Percentiles rank a stretch among this genome's conserved stretches.
Evolutionary conservation across 92 coral and sea anemone species (phyloP).

Genomic region (Muricea muricata): DNA sequence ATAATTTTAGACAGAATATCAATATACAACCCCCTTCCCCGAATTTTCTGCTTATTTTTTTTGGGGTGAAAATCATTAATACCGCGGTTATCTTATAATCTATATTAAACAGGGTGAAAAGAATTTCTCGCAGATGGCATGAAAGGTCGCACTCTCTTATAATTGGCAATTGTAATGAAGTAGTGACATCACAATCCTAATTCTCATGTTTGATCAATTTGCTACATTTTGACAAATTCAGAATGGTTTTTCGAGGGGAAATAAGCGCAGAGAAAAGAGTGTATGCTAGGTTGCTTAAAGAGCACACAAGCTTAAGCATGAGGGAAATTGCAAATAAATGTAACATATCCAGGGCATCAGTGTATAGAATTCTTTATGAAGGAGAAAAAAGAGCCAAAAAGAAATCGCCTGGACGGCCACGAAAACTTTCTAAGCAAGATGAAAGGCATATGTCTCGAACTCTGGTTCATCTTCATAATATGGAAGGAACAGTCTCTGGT

Average conservation of each 20-base stretch:
- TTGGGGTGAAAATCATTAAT: too few relatives aligned
- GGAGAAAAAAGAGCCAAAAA: not conserved
- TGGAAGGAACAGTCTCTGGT: constrained; percentile 36
- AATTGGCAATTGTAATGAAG: too few relatives aligned
- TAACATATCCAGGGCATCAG: constrained; percentile 17
- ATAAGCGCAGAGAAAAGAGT: not conserved
- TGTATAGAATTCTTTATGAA: constrained; percentile 9
- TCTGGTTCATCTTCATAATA: constrained; percentile 12
- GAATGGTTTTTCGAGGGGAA: not conserved
- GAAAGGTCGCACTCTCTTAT: too few relatives aligned
- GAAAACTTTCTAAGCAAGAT: constrained; percentile 19
- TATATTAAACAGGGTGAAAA: too few relatives aligned
- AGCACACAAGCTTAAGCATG: constrained; percentile 7
- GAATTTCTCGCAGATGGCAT: too few relatives aligned
- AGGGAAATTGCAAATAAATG: constrained; percentile 37
- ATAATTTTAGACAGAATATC: too few relatives aligned
- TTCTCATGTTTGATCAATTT: too few relatives aligned
- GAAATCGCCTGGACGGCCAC: constrained; percentile 24
- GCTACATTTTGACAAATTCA: too few relatives aligned
- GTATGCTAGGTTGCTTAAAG: not conserved
- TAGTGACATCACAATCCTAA: too few relatives aligned
- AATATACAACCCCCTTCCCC: too few relatives aligned
- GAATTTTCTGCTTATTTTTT: too few relatives aligned
- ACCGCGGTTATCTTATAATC: too few relatives aligned
- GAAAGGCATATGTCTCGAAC: constrained; percentile 28